Base-by-base conservation (phyloP, 1,140 invertebrate genomes). In the Formica exsecta region DNA sequence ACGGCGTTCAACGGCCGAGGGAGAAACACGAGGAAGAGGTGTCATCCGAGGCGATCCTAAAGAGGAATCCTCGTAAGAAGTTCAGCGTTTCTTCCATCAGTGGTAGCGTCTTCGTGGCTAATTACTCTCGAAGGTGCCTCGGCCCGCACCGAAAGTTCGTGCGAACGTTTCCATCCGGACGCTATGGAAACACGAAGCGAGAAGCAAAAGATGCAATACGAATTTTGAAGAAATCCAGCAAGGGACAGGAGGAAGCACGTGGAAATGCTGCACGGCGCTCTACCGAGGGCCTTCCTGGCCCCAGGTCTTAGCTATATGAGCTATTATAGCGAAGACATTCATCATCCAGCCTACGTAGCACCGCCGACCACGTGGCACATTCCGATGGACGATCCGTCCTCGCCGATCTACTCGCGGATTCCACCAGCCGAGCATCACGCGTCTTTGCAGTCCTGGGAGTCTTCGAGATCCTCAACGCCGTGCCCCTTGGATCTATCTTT, bases 401-500 rank as follows among this genome's bases (percentile, higher is more conserved):
- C 92, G 57, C 70, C 62, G 62, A 80, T 48, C 6, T 93, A 89
- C 44, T 86, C 81, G 57, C 83, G 73, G 70, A 88, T 76, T 38
- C 71, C 83, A 3, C 64, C 87, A 0, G 74, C 66, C 9, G 89
- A 86, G 8, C 92, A 91, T 70, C 81, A 86, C 22, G 25, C 76
- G 6, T 57, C 89, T 0, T 70, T 92, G n/a, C 91, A 85, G 3
- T 57, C 86, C 0, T 93, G 90, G 90, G 91, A 92, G 2, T 8
- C 86, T 8, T 71, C 88, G 13, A 81, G 90, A 3, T 80, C 92
- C 0, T 62, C 89, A 1, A 93, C 91, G 3, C 94, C 94, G 6
- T 92, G 91, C 54, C 95, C 95, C 0, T 85, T 96, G 70, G 96
- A 96, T 70, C 75, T 96, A 4, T 96, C 95, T 4, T 44, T 96